Evolutionary conservation across 23 tunicate species (phyloP).

Genomic region (Halocynthia roretzi): DNA sequence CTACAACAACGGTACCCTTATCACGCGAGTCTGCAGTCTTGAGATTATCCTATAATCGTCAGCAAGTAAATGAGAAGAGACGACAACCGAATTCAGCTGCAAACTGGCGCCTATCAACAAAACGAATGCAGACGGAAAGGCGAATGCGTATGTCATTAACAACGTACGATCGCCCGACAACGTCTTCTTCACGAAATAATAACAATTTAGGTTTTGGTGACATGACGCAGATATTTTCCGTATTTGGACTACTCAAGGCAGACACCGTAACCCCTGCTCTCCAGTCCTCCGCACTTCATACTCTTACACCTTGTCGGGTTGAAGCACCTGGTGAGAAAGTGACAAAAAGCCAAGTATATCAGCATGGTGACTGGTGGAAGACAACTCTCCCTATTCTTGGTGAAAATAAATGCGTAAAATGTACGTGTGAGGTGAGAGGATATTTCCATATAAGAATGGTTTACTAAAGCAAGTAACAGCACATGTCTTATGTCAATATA

Average conservation of each 20-base stretch:
- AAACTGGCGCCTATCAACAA: too few relatives aligned
- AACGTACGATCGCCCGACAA: background rate
- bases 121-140: too few relatives aligned
- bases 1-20: too few relatives aligned
- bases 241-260: background rate
- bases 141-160: too few relatives aligned
- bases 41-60: too few relatives aligned
- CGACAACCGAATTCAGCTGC: too few relatives aligned
- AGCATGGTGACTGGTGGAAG: conserved; percentile 17
- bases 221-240: background rate
- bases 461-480: background rate
- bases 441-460: background rate
- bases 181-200: background rate
- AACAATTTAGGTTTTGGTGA: background rate
- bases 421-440: conserved; percentile 22
- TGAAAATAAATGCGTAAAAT: conserved; percentile 10
- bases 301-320: background rate
- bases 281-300: background rate
- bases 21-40: too few relatives aligned
- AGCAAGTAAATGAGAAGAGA: too few relatives aligned
- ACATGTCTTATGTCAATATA: background rate
- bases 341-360: background rate
- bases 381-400: conserved; percentile 4
- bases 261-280: background rate
- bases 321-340: background rate